Percentiles rank a stretch among this genome's conserved stretches.
Conservation (phyloP, 2,797 vertebrate genomes). For the Dermochelys coriacea region DNA sequence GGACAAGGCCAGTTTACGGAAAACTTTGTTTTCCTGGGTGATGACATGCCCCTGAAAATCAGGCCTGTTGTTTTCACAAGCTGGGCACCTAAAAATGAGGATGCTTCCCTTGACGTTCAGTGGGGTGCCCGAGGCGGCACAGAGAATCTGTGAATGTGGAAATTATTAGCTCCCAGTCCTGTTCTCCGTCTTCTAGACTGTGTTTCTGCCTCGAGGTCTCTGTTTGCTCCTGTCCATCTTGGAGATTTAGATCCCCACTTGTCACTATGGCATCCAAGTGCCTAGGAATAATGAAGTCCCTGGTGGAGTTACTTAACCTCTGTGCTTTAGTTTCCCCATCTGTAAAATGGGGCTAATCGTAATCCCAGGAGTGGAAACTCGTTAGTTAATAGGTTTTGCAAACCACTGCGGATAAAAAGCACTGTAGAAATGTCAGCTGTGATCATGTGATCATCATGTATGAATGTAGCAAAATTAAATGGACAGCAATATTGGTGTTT, state of each 20-base stretch:
- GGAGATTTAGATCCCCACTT: too few relatives aligned
- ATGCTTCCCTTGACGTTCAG: background rate
- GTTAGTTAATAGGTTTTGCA: background rate
- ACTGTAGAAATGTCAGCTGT: background rate
- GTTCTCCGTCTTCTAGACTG: background rate
- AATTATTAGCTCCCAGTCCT: background rate
- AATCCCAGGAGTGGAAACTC: background rate
- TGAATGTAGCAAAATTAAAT: background rate
- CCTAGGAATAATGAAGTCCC: too few relatives aligned
- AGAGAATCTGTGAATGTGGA: background rate
- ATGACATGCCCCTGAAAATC: background rate
- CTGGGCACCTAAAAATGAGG: rapidly evolving
- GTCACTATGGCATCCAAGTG: too few relatives aligned
- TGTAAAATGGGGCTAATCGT: background rate
- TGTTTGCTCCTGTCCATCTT: background rate
- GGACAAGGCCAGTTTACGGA: background rate
- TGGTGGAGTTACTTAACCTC: too few relatives aligned
- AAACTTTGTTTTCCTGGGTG: background rate
- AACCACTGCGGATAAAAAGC: background rate
- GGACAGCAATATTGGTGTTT: background rate
- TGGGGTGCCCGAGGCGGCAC: background rate
- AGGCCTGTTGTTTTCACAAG: rapidly evolving
- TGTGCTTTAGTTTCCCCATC: background rate
- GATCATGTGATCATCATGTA: background rate
- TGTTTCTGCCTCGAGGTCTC: background rate